A percentile compares a stretch with the other conserved stretches of the same genome.
phyloP scores from a whole-genome alignment of 2,888 invertebrate genomes.

The Lissonota sp. region DNA sequence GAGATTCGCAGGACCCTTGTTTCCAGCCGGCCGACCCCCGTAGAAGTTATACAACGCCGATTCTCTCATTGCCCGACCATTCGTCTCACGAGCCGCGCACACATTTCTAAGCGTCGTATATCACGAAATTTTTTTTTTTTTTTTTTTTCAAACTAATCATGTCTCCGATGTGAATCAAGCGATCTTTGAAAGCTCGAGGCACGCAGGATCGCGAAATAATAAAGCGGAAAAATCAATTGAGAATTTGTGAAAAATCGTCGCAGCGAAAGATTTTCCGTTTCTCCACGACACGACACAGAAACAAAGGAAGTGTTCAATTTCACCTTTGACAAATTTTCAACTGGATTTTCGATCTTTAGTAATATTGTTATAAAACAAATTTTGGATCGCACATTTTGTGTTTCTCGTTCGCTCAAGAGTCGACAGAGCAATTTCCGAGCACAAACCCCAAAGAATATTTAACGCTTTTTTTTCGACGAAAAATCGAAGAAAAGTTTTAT shows the following conservation, averaged over 20 bases:
- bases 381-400: too few relatives aligned
- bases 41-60: conserved; percentile 56
- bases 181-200: background rate
- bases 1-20: conserved; percentile 54
- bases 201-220: conserved; percentile 16
- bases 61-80: conserved; percentile 10
- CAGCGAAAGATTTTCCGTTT: background rate
- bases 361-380: too few relatives aligned
- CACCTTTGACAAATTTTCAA: too few relatives aligned
- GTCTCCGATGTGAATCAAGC: conserved; percentile 17
- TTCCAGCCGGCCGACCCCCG: conserved; percentile 49
- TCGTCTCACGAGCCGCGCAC: background rate
- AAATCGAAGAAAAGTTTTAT: too few relatives aligned
- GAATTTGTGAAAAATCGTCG: background rate
- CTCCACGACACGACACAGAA: too few relatives aligned
- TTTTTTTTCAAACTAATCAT: background rate
- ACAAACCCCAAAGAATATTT: too few relatives aligned
- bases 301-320: too few relatives aligned
- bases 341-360: too few relatives aligned
- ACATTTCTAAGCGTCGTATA: background rate
- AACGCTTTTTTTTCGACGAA: too few relatives aligned
- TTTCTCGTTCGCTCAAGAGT: background rate
- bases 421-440: background rate
- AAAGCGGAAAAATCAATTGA: background rate
- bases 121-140: background rate